Evolutionary conservation across 2,797 vertebrate genomes (phyloP).

Genomic region (Platyrinchus mystaceus): DNA sequence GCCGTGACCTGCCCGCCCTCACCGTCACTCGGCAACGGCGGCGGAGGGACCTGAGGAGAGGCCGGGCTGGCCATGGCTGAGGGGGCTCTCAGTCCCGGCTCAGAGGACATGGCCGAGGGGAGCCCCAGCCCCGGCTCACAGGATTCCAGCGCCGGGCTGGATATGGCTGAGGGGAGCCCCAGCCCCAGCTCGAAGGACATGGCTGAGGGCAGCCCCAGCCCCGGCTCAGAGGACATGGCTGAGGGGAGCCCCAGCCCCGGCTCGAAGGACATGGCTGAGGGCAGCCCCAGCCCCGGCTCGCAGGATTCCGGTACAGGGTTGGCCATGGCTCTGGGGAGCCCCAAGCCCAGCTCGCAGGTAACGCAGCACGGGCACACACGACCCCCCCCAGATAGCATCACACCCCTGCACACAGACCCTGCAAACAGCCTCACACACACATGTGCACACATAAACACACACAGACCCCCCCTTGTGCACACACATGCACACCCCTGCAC

Average conservation of each 20-base stretch:
- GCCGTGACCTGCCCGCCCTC: background rate
- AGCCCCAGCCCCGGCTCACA: too few relatives aligned
- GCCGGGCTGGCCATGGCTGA: background rate
- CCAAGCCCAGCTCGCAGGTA: background rate
- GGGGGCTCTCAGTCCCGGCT: too few relatives aligned
- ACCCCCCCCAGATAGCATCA: background rate
- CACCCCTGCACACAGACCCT: too few relatives aligned
- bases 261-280: background rate
- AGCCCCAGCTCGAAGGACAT: fast-evolving
- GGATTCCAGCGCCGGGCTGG: fast-evolving
- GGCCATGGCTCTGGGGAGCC: background rate
- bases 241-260: background rate
- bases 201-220: background rate
- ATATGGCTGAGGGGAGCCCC: background rate
- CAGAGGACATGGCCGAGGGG: background rate
- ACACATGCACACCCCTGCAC: too few relatives aligned
- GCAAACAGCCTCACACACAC: too few relatives aligned
- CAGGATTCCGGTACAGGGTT: background rate
- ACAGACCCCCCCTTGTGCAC: too few relatives aligned
- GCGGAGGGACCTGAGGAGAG: background rate
- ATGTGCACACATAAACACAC: fast-evolving
- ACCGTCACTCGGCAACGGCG: background rate
- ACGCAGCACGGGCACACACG: background rate
- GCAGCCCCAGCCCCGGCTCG: too few relatives aligned
- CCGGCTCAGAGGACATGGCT: fast-evolving